phyloP scores from a whole-genome alignment of 2,888 invertebrate species.

The Gandaritis pyraliata region DNA sequence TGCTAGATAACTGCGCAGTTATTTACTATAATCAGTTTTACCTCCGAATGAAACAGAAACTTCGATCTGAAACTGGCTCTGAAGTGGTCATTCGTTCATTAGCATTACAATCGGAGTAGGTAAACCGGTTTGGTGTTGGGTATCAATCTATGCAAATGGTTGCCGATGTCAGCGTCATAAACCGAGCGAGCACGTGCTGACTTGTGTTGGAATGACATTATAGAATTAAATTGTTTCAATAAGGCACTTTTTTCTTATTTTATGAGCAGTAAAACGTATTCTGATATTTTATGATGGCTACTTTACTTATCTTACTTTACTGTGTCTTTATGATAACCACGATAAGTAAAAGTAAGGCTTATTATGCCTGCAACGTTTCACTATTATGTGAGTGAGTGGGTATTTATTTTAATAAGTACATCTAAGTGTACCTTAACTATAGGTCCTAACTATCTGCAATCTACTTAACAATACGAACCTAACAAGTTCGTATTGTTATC shows the following conservation, averaged over 20 bases:
- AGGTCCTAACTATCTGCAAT: no score
- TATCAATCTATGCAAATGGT: conserved; percentile 37
- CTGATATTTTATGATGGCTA: conserved; percentile 2
- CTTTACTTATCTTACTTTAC: background rate
- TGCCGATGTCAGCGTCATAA: conserved; percentile 22
- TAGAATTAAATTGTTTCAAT: conserved; percentile 33
- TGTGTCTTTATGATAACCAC: no score
- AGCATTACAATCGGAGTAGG: conserved; percentile 31
- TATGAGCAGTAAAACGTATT: conserved; percentile 37
- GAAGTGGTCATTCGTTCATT: conserved; percentile 17
- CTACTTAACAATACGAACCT: no score
- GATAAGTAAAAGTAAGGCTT: no score
- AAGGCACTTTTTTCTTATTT: conserved; percentile 28
- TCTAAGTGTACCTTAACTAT: no score
- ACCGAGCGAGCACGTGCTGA: conserved; percentile 35
- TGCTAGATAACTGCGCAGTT: conserved; percentile 31
- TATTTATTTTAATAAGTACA: no score
- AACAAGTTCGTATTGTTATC: no score
- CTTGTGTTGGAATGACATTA: conserved; percentile 25
- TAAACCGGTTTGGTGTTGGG: conserved; percentile 36
- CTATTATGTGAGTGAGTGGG: no score
- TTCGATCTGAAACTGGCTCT: conserved; percentile 9
- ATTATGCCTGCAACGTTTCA: no score
- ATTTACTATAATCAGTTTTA: conserved; percentile 23
- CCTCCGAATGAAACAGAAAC: conserved; percentile 1